These are phyloP conservation scores for Scaptomyza pallida DNA, from an alignment of 1,140 invertebrate species.

Conservation along the genomic window DNA sequence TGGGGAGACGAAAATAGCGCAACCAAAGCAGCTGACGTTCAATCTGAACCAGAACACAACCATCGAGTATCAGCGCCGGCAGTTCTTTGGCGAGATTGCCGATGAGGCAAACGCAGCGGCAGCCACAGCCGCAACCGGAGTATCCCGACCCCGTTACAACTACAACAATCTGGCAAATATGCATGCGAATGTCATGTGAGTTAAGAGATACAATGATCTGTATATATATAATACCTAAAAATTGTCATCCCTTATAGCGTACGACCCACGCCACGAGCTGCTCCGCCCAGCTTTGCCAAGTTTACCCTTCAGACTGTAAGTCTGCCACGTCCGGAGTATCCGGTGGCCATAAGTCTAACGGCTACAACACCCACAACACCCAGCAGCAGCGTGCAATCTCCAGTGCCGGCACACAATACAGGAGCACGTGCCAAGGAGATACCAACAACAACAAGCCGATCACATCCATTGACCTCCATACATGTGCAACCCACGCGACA, in stretches of 20 bases:
- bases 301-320: conserved; percentile 90
- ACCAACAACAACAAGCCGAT: conserved; percentile 12
- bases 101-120: conserved; percentile 43
- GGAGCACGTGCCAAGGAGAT: conserved; percentile 59
- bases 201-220: not conserved
- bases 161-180: conserved; percentile 77
- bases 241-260: conserved; percentile 42
- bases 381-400: conserved; percentile 69
- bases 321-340: conserved; percentile 89
- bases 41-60: conserved; percentile 83
- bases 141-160: conserved; percentile 58
- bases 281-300: conserved; percentile 84
- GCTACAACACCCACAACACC: conserved; percentile 77
- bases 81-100: conserved; percentile 77
- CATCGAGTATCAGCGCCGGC: conserved; percentile 79
- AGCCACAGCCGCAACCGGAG: conserved; percentile 21
- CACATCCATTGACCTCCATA: conserved; percentile 68
- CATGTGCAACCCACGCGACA: conserved; percentile 57
- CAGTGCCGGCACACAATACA: conserved; percentile 51
- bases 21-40: conserved; percentile 81
- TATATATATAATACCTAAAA: no score
- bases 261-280: conserved; percentile 68
- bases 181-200: conserved; percentile 84
- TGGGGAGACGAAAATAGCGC: conserved; percentile 76
- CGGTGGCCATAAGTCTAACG: conserved; percentile 85